phyloP scores from a whole-genome alignment of 2,797 vertebrate genomes.

The Catharus ustulatus region DNA sequence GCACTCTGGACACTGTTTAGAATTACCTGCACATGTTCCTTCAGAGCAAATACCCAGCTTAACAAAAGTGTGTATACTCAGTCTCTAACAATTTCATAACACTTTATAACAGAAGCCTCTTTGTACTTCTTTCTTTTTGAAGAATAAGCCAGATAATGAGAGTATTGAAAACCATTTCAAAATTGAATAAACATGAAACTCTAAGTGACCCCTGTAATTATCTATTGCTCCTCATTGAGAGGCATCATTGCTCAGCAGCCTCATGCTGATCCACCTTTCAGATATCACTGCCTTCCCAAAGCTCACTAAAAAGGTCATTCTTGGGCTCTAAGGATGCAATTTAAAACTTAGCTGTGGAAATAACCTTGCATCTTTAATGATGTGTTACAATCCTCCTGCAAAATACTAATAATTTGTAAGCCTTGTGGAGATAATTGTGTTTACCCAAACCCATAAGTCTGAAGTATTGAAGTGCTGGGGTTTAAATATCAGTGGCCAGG shows the following conservation, averaged over 20 bases:
- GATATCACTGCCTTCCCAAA: neutral
- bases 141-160: neutral
- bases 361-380: neutral
- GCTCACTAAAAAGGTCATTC: neutral
- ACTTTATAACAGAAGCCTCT: neutral
- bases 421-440: neutral
- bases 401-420: neutral
- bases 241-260: neutral
- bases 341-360: neutral
- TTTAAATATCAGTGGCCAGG: neutral
- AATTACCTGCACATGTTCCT: neutral
- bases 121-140: neutral
- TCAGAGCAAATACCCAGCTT: neutral
- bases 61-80: neutral
- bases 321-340: neutral
- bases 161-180: neutral
- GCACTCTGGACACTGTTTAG: neutral
- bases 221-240: rapidly evolving
- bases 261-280: rapidly evolving
- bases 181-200: neutral
- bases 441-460: neutral
- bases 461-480: neutral
- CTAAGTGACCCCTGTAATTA: neutral
- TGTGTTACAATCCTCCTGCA: neutral
- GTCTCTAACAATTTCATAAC: neutral